A percentile compares a stretch with the other conserved stretches of the same genome.
Evolutionary conservation across 2,113 vertebrate genomes (phyloP).

Genomic region (Desmodus rotundus): DNA sequence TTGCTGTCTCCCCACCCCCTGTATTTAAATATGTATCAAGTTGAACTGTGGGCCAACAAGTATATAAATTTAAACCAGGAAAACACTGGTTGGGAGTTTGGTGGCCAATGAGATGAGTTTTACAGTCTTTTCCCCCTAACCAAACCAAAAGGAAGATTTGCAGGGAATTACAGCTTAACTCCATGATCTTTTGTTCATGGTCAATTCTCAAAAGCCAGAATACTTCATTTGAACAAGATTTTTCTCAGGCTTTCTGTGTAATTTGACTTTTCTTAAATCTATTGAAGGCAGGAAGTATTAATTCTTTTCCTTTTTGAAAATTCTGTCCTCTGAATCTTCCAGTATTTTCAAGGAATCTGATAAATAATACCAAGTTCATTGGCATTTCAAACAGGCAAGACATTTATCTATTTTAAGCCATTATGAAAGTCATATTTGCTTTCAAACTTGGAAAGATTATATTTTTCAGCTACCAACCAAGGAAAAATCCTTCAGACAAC

Average conservation of each 20-base stretch:
- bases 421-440: slow-evolving; percentile 72
- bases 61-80: not conserved
- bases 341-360: slow-evolving; percentile 57
- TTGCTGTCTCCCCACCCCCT: too few relatives aligned
- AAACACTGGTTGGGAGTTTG: not conserved
- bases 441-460: slow-evolving; percentile 71
- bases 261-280: slow-evolving; percentile 5
- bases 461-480: slow-evolving; percentile 71
- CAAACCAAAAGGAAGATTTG: not conserved
- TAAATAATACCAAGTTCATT: slow-evolving; percentile 72
- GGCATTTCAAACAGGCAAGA: slow-evolving; percentile 70
- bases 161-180: not conserved
- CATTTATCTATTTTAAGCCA: slow-evolving; percentile 68
- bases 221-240: not conserved
- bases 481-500: slow-evolving; percentile 73
- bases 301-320: slow-evolving; percentile 48
- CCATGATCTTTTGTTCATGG: not conserved
- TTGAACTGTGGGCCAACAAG: not conserved
- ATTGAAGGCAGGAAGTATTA: not conserved
- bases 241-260: not conserved
- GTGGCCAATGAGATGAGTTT: not conserved
- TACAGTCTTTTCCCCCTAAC: not conserved
- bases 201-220: slow-evolving; percentile 15
- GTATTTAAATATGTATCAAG: not conserved
- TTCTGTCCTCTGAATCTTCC: slow-evolving; percentile 45